These are phyloP conservation scores for Danio jaintianensis DNA, from an alignment of 2,797 vertebrate genomes.

Conservation along the genomic window DNA sequence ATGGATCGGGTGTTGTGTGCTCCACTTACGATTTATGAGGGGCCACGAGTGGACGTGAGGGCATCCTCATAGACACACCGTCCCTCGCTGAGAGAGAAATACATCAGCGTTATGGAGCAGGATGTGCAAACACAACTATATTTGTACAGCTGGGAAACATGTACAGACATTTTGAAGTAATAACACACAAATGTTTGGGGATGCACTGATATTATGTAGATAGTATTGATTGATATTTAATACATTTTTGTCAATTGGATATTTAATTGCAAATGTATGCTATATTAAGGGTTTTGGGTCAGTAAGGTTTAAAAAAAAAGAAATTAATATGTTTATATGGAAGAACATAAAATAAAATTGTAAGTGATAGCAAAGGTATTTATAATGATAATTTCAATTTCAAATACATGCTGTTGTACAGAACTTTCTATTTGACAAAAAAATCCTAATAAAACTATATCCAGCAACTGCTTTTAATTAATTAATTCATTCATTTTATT, in stretches of 20 bases:
- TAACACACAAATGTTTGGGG: background rate
- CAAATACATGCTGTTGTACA: background rate
- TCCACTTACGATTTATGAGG: slow-evolving; percentile 86
- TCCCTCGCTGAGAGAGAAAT: slow-evolving; percentile 65
- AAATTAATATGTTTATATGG: background rate
- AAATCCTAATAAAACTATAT: background rate
- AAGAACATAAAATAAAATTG: background rate
- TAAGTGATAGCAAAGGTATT: background rate
- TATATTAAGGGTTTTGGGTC: background rate
- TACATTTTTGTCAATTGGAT: background rate
- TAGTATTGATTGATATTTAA: background rate
- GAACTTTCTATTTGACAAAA: background rate
- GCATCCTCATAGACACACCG: slow-evolving; percentile 72
- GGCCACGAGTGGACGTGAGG: slow-evolving; percentile 74
- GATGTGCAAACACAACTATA: slow-evolving; percentile 29
- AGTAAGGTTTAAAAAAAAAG: background rate
- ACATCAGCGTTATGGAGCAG: slow-evolving; percentile 31
- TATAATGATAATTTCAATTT: background rate
- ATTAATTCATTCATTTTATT: no score
- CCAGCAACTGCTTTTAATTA: background rate
- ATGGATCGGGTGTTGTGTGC: slow-evolving; percentile 65
- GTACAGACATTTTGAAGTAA: background rate
- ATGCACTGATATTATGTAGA: background rate
- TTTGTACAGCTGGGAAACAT: background rate
- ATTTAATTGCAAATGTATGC: background rate